Evolutionary conservation across 2,888 invertebrate genomes (phyloP).

Genomic region (Glyphotaelius pellucidus): DNA sequence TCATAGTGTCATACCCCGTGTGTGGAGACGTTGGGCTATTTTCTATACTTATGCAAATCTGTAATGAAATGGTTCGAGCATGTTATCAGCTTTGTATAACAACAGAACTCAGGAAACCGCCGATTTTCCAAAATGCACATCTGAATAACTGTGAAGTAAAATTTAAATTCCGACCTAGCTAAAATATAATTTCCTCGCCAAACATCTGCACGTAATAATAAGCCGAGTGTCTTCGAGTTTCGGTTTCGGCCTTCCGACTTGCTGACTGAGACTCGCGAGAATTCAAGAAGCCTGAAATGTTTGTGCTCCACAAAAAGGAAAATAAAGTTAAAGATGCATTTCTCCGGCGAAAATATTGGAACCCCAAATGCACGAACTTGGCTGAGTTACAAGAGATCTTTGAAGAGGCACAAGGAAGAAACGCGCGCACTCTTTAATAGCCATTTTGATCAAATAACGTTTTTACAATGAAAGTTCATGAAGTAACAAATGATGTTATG

Average conservation of each 20-base stretch:
- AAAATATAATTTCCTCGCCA: neutral
- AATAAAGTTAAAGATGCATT: neutral
- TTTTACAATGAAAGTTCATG: no score
- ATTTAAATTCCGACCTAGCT: neutral
- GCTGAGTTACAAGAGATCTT: neutral
- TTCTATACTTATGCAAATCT: slow-evolving; percentile 2
- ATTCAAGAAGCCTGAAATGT: neutral
- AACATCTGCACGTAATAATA: neutral
- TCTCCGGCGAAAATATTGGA: neutral
- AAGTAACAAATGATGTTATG: no score
- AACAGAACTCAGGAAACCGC: neutral
- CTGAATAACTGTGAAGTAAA: neutral
- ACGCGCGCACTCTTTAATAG: neutral
- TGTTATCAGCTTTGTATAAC: neutral
- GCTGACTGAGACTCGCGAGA: neutral
- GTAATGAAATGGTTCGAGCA: neutral
- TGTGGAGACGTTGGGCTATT: neutral
- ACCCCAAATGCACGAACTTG: neutral
- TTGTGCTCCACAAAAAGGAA: neutral
- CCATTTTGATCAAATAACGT: neutral
- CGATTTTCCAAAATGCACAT: neutral
- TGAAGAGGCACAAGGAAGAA: neutral
- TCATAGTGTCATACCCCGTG: neutral
- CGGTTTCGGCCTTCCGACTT: neutral
- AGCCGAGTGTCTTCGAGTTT: neutral